Conservation (phyloP, 2,797 vertebrate species). For the Sebastes nivosus region DNA sequence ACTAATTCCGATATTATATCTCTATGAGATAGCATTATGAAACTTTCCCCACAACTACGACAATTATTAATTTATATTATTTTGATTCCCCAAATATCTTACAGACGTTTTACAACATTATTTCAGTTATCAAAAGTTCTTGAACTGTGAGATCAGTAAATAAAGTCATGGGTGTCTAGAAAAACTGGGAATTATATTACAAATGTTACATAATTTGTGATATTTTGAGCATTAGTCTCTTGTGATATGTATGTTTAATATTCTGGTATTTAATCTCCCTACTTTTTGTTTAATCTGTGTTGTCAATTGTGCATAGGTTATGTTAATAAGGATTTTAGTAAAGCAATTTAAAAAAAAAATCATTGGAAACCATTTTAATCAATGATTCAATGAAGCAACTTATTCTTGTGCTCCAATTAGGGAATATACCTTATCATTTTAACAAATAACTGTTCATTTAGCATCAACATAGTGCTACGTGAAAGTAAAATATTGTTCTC, state of each 20-base stretch:
- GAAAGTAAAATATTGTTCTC: neutral
- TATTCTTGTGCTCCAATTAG: neutral
- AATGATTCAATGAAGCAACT: neutral
- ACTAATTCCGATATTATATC: too few relatives aligned
- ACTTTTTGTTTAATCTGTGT: neutral
- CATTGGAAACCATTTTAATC: neutral
- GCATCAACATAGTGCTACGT: neutral
- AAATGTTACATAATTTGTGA: too few relatives aligned
- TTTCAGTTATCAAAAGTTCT: neutral
- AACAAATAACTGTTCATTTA: neutral
- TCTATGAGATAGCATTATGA: neutral
- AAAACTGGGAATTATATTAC: too few relatives aligned
- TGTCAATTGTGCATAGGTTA: neutral
- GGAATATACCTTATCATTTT: neutral
- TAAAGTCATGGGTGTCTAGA: too few relatives aligned
- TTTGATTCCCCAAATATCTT: neutral
- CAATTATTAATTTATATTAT: too few relatives aligned
- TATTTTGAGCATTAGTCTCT: neutral
- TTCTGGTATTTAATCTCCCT: neutral
- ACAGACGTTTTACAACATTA: rapidly evolving
- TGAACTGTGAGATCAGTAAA: neutral
- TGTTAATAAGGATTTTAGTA: neutral
- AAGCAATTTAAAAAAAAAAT: neutral
- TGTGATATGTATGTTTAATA: neutral
- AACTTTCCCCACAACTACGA: neutral